Evolutionary conservation across 2,888 invertebrate species (phyloP), one percentile per base, ranked within the genome.

Genomic region (Hartigia nigra): DNA sequence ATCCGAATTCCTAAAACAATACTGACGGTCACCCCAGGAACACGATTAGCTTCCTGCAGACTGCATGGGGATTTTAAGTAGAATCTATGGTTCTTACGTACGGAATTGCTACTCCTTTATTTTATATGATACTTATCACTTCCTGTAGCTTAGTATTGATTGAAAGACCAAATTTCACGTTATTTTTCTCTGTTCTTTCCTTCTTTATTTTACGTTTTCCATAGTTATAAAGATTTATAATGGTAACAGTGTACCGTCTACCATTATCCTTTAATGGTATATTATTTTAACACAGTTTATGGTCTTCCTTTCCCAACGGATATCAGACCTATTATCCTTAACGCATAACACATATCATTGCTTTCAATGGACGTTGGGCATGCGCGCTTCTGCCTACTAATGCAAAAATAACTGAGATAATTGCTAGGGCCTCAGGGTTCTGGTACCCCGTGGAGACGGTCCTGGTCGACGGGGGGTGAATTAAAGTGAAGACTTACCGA

Each of bases 401-500:
- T 31, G 72, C 4, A 31, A 72, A 31, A 32, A 72, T 32, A 0
- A 14, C 72, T 72, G 72, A 14, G 14, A 72, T 72, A 72, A 72
- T 72, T 72, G 12, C 12, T 4, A 31, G 31, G 31, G 31, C 72
- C 14, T 12, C n/a, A 31, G 72, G 23, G 31, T 31, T 72, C 14
- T 31, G 32, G 23, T 55, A 55, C 23, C 55, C 23, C 23, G 5
- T 55, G 23, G 55, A 2, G 23, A 55, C 23, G 55, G 72, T 72
- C 31, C 31, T 31, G 72, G 14, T 82, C 85, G 74, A 83, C 84
- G 81, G 88, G 88, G 87, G 87, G 87, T 85, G 87, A 87, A 87
- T 87, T 86, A 83, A 84, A 88, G 81, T 81, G 86, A 87, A 86
- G 85, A 85, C 86, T 88, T 86, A 85, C 82, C 86, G 77, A 32